Conservation (phyloP, 2,113 vertebrate genomes). For the Taxidea taxus region DNA sequence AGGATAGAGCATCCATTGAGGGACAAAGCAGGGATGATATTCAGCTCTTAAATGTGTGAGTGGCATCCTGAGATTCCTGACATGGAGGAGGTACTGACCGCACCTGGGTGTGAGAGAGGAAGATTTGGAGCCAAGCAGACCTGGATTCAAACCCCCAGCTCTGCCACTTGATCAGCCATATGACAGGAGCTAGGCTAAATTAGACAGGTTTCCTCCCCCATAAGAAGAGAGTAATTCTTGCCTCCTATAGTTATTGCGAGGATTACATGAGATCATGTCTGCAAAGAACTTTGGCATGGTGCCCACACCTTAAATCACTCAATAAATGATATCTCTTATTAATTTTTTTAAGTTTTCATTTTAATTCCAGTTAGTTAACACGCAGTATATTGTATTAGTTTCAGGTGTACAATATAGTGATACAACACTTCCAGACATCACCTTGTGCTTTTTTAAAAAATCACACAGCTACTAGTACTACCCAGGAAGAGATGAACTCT, state of each 20-base stretch:
- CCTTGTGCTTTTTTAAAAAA: not conserved
- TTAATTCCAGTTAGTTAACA: not conserved
- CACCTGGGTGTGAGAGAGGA: not conserved
- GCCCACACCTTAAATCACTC: not conserved
- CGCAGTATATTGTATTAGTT: not conserved
- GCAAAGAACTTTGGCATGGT: not conserved
- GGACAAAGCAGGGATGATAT: not conserved
- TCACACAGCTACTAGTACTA: not conserved
- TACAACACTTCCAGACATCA: not conserved
- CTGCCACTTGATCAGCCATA: not conserved
- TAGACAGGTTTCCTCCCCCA: not conserved
- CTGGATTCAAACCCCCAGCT: not conserved
- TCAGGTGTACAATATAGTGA: not conserved
- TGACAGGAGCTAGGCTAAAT: not conserved
- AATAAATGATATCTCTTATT: not conserved
- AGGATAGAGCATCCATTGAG: not conserved
- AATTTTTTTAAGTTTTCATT: not conserved
- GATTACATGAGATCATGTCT: not conserved
- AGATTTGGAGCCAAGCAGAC: not conserved
- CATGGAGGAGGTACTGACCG: accelerated
- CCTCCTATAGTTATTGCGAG: not conserved
- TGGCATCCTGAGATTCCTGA: not conserved
- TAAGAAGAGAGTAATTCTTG: not conserved
- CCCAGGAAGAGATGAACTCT: not conserved
- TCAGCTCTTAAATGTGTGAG: not conserved